Base-by-base conservation (phyloP, 2,888 invertebrate genomes). In the Mythimna loreyi region DNA sequence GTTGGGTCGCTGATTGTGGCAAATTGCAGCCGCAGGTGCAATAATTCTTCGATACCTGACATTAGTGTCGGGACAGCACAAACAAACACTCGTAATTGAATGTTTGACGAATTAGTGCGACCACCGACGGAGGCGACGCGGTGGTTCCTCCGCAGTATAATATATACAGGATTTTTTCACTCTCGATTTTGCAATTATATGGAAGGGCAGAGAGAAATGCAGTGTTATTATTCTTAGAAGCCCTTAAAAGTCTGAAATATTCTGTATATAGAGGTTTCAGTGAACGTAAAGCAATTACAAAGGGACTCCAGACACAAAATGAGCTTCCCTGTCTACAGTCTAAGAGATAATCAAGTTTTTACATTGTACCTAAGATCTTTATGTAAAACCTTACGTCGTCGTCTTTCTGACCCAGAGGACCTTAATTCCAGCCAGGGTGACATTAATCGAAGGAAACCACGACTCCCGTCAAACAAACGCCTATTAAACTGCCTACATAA, bases 11-110 rank as follows among this genome's bases (percentile, higher is more conserved):
- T 87, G 88, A 90, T 91, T 92, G 87, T 86, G 75, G 90, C 83
- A 93, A 93, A 94, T 94, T 94, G 87, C 90, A 81, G 88, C 84
- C 84, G 85, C 84, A 77, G 87, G 84, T 86, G 92, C 91, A 90
- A 93, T 94, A 94, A 94, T 91, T 86, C 86, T 87, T 78, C 89
- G 88, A 90, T 90, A 91, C 85, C 91, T 68, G 73, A 86, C 81
- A 94, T 95, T 93, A 93, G 88, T 85, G 92, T 87, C 90, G 80
- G 76, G 87, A 88, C 92, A 92, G 91, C 90, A 91, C 93, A 94
- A 94, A 94, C 93, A 94, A 90, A 92, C 88, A 81, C 81, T 87
- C 76, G 82, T 85, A 89, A 91, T 91, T 89, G 90, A 87, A 89
- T 82, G 84, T 86, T 89, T 90, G 90, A 92, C 88, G 89, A 90